phyloP scores from a whole-genome alignment of 2,113 vertebrate genomes.

The Ceyx margarethae region DNA sequence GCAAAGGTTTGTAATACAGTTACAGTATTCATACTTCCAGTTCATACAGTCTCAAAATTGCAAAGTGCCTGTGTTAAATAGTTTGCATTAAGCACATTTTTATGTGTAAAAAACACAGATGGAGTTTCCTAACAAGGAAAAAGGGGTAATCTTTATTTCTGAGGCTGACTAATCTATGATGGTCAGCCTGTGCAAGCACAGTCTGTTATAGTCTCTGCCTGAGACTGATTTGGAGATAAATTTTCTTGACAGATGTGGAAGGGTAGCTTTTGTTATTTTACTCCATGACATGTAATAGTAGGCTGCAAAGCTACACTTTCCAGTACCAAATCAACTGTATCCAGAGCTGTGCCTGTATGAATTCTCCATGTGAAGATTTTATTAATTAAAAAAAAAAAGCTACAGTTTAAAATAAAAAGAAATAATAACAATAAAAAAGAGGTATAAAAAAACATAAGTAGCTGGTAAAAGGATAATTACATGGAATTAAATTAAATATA shows the following conservation, averaged over 20 bases:
- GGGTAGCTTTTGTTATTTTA: background rate
- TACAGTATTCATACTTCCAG: background rate
- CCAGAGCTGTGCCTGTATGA: background rate
- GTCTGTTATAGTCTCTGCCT: background rate
- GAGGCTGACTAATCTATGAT: background rate
- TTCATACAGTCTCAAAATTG: background rate
- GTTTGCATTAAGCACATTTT: background rate
- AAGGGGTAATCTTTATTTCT: background rate
- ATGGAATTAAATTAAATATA: background rate
- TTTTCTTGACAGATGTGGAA: slow-evolving; percentile 45
- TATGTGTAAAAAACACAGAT: background rate
- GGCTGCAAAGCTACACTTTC: background rate
- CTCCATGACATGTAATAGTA: background rate
- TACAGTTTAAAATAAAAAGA: background rate
- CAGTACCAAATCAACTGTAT: background rate
- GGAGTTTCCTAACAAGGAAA: background rate
- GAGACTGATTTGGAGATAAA: slow-evolving; percentile 20
- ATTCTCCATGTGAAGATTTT: background rate
- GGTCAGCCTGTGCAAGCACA: background rate
- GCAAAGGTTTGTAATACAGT: background rate
- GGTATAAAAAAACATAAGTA: background rate
- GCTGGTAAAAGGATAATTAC: background rate
- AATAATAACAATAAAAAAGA: background rate
- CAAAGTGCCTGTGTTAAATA: background rate
- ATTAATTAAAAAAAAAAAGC: background rate